Percentiles rank a stretch among this genome's conserved stretches.
Conservation (phyloP, 2,797 vertebrate species). For the Etheostoma perlongum region DNA sequence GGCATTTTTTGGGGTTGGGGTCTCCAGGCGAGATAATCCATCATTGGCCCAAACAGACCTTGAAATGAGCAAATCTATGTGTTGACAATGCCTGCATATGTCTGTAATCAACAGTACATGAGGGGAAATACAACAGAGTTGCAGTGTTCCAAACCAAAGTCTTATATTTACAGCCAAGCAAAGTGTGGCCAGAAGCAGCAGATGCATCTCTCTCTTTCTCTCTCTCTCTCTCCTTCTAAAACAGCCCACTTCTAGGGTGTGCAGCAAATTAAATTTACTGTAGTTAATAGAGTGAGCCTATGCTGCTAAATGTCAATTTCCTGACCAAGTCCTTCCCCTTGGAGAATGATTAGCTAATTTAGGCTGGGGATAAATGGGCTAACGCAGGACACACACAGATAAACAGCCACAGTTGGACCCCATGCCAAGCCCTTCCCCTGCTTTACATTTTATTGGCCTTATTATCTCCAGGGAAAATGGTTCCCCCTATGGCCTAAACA, state of each 20-base stretch:
- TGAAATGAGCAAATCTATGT: conserved; percentile 72
- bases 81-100: conserved; percentile 77
- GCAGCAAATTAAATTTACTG: conserved; percentile 89
- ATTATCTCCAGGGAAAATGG: conserved; percentile 87
- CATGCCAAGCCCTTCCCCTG: conserved; percentile 82
- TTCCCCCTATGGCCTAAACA: conserved; percentile 85
- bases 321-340: conserved; percentile 88
- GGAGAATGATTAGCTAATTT: conserved; percentile 88
- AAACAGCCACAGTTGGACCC: conserved; percentile 80
- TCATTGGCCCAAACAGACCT: conserved; percentile 72
- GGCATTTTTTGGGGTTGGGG: conserved; percentile 64
- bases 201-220: conserved; percentile 67
- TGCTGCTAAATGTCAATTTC: conserved; percentile 90
- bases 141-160: conserved; percentile 70
- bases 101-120: conserved; percentile 82
- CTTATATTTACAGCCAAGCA: conserved; percentile 81
- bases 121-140: conserved; percentile 72
- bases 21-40: conserved; percentile 73
- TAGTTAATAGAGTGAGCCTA: conserved; percentile 90
- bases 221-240: conserved; percentile 59
- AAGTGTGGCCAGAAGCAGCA: conserved; percentile 80
- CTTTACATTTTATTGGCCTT: conserved; percentile 88
- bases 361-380: conserved; percentile 85
- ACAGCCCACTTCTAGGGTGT: conserved; percentile 83
- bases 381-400: conserved; percentile 85